phyloP scores from a whole-genome alignment of 2,888 invertebrate species.

The Strigamia maritima region DNA sequence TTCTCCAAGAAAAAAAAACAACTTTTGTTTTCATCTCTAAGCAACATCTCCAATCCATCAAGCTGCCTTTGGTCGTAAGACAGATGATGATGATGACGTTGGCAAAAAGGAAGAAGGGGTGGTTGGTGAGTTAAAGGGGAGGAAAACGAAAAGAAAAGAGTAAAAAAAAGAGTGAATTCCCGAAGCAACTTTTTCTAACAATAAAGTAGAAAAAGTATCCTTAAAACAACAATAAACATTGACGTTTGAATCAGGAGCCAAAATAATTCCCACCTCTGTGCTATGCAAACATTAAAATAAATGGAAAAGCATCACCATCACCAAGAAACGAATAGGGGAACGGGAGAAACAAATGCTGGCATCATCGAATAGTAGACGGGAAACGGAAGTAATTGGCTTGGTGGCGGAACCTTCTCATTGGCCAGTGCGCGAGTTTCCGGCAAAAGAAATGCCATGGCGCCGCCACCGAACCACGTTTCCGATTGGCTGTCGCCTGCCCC shows the following conservation, averaged over 20 bases:
- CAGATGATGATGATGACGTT: constrained; percentile 28
- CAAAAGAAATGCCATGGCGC: constrained; percentile 18
- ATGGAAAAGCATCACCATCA: background rate
- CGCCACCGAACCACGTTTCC: constrained; percentile 25
- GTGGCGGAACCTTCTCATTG: constrained; percentile 24
- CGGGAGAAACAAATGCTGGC: background rate
- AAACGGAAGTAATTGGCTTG: constrained; percentile 25
- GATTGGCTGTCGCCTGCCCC: constrained; percentile 21
- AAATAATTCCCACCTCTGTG: background rate
- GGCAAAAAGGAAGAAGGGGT: constrained; percentile 21
- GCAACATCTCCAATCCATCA: constrained; percentile 13
- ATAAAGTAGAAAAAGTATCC: background rate
- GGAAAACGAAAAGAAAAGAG: background rate
- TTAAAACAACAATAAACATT: background rate
- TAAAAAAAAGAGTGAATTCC: background rate
- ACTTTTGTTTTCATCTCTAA: background rate
- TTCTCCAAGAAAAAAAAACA: background rate
- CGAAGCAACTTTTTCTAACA: background rate
- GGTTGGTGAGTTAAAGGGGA: background rate
- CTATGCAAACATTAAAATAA: background rate
- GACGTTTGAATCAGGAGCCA: no score
- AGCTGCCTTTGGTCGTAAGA: background rate
- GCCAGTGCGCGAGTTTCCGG: constrained; percentile 22
- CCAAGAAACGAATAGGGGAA: background rate
- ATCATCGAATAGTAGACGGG: background rate